phyloP scores from a whole-genome alignment of 1,140 invertebrate genomes.

The Drosophila micromelanica region DNA sequence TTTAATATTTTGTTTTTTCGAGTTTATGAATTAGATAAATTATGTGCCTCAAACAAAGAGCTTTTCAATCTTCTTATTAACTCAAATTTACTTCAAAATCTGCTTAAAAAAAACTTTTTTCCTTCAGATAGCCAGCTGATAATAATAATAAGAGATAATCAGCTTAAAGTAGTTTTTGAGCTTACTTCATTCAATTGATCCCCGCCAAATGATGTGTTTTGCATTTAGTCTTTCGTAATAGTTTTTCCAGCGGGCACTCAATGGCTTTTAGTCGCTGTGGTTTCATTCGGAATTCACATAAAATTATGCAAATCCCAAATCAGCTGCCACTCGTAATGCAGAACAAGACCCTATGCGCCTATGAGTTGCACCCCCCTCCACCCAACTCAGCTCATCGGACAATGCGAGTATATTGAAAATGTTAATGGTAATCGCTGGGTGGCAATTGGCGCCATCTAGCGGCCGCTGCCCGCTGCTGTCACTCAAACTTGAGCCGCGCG shows the following conservation, averaged over 20 bases:
- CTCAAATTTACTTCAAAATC: too few relatives aligned
- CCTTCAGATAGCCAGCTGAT: neutral
- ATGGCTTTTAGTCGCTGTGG: neutral
- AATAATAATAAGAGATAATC: neutral
- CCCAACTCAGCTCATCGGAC: neutral
- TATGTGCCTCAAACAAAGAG: too few relatives aligned
- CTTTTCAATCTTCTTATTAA: too few relatives aligned
- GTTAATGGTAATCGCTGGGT: constrained; percentile 54
- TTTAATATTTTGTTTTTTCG: too few relatives aligned
- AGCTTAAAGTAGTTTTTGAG: neutral
- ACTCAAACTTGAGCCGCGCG: constrained; percentile 52
- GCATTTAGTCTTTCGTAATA: constrained; percentile 11
- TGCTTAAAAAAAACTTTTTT: neutral
- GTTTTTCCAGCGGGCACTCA: constrained; percentile 11
- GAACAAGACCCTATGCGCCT: constrained; percentile 44
- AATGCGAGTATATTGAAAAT: constrained; percentile 66
- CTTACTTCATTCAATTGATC: neutral
- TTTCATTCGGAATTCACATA: constrained; percentile 17
- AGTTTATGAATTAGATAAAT: too few relatives aligned
- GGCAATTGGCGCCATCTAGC: constrained; percentile 24
- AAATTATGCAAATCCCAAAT: constrained; percentile 65
- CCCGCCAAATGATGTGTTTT: neutral
- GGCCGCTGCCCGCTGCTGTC: constrained; percentile 39
- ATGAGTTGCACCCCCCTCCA: constrained; percentile 18
- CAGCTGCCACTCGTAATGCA: constrained; percentile 29